phyloP scores from a whole-genome alignment of 2,797 vertebrate genomes.

The Tenualosa ilisha region DNA sequence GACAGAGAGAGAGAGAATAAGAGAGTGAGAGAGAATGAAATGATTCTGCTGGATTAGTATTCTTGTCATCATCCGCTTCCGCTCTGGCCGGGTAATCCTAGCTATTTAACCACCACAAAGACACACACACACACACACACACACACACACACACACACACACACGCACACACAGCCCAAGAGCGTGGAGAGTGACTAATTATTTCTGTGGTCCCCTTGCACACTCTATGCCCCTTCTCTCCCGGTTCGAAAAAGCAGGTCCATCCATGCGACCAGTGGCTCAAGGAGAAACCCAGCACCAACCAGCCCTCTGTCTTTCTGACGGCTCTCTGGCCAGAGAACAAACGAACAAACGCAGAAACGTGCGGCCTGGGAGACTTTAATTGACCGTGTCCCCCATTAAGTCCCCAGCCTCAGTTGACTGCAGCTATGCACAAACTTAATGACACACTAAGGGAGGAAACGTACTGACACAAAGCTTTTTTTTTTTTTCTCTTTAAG shows the following conservation, averaged over 20 bases:
- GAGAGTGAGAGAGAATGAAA: neutral
- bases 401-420: neutral
- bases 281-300: neutral
- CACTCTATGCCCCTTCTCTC: neutral
- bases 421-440: neutral
- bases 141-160: conserved; percentile 40
- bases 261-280: neutral
- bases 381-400: conserved; percentile 27
- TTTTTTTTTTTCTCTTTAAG: neutral
- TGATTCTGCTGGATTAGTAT: neutral
- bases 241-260: neutral
- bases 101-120: conserved; percentile 18
- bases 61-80: neutral
- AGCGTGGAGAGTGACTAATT: neutral
- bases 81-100: conserved; percentile 6
- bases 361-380: neutral
- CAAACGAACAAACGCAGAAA: conserved; percentile 21
- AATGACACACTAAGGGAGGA: neutral
- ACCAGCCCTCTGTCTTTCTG: neutral
- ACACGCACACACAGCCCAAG: conserved; percentile 32
- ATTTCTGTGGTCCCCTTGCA: neutral
- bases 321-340: conserved; percentile 24
- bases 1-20: neutral
- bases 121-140: conserved; percentile 21
- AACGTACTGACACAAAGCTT: neutral